Conservation (phyloP, 2,797 vertebrate species). For the Ctenosaura bakeri region DNA sequence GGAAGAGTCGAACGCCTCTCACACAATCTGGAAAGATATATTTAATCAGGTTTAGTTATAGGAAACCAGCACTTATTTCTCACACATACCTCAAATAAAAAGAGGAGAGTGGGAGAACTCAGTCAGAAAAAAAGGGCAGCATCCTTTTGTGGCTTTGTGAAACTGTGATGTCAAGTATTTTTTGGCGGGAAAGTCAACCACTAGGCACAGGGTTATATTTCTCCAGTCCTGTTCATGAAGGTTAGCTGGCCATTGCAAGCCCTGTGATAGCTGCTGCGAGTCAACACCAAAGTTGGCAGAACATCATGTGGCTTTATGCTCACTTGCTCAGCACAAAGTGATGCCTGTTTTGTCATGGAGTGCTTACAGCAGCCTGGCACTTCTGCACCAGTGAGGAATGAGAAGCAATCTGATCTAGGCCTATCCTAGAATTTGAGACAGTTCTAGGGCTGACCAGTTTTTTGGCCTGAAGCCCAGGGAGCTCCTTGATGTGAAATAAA, state of each 20-base stretch:
- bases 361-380: neutral
- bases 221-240: constrained; percentile 10
- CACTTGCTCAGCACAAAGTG: constrained; percentile 38
- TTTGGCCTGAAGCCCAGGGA: neutral
- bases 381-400: neutral
- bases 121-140: neutral
- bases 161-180: neutral
- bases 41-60: neutral
- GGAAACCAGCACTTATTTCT: neutral
- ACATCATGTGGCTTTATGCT: constrained; percentile 33
- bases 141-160: neutral
- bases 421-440: neutral
- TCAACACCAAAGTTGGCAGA: neutral
- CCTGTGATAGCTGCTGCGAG: neutral
- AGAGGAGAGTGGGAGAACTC: neutral
- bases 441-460: neutral
- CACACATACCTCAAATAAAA: no score
- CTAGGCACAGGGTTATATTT: constrained; percentile 17
- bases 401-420: neutral
- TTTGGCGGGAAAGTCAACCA: neutral
- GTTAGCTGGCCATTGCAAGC: constrained; percentile 4
- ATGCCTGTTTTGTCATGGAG: constrained; percentile 37
- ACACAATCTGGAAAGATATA: neutral
- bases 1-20: neutral
- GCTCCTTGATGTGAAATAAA: neutral